Percentiles rank a stretch among this genome's conserved stretches.
phyloP scores from a whole-genome alignment of 1,140 invertebrate species.

The Drosophila teissieri region DNA sequence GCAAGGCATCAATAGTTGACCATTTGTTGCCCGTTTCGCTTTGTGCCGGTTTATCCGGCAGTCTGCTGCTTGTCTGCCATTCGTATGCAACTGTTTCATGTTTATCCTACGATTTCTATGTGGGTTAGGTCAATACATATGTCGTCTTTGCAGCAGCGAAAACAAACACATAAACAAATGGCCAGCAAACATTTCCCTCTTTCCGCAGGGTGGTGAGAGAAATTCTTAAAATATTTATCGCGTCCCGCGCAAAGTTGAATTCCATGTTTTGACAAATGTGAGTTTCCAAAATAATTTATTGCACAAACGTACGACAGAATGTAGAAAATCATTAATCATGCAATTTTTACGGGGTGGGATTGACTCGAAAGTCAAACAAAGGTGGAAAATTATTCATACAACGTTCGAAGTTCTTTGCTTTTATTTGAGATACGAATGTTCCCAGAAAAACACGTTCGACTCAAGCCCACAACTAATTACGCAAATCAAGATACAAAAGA shows the following conservation, averaged over 20 bases:
- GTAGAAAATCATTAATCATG: conserved; percentile 67
- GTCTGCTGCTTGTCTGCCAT: conserved; percentile 50
- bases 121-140: conserved; percentile 78
- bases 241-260: conserved; percentile 20
- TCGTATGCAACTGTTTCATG: conserved; percentile 70
- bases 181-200: conserved; percentile 37
- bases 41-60: conserved; percentile 54
- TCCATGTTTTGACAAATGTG: conserved; percentile 52
- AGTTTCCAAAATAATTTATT: conserved; percentile 56
- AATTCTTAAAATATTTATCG: conserved; percentile 46
- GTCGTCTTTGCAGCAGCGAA: conserved; percentile 19
- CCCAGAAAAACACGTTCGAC: conserved; percentile 12
- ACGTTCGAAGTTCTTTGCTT: conserved; percentile 15
- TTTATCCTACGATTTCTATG: conserved; percentile 51
- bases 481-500: conserved; percentile 74
- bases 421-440: neutral
- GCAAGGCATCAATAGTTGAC: conserved; percentile 44
- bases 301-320: conserved; percentile 36
- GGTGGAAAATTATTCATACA: conserved; percentile 18
- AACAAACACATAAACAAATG: conserved; percentile 20
- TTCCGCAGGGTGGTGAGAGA: conserved; percentile 7
- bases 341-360: conserved; percentile 41
- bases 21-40: conserved; percentile 46
- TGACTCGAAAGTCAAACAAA: neutral
- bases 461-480: conserved; percentile 63